Conservation (phyloP, 2,888 invertebrate species). For the Agonum fuliginosum region DNA sequence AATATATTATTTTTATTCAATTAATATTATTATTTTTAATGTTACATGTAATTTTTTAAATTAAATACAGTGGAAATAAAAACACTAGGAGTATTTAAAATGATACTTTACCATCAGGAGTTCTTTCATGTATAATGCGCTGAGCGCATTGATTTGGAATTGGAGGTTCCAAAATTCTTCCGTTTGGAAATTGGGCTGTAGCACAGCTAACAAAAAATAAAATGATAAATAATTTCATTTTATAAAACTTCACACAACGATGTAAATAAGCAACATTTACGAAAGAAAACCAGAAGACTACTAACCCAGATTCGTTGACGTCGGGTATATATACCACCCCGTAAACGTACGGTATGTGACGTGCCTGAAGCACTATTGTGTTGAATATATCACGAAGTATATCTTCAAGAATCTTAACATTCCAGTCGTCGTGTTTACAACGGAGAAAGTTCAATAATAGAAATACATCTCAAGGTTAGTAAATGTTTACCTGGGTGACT, state of each 20-base stretch:
- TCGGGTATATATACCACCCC: conserved; percentile 44
- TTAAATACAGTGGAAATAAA: too few relatives aligned
- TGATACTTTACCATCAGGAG: conserved; percentile 80
- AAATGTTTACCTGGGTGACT: conserved; percentile 43
- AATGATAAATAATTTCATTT: conserved; percentile 67
- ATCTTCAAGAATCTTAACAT: conserved; percentile 50
- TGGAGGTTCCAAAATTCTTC: conserved; percentile 86
- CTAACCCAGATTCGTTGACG: conserved; percentile 67
- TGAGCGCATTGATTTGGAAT: conserved; percentile 85
- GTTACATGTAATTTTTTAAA: too few relatives aligned
- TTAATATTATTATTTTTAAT: too few relatives aligned
- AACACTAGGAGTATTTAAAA: too few relatives aligned
- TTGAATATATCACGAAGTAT: conserved; percentile 49
- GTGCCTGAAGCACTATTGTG: conserved; percentile 24
- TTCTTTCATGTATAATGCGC: conserved; percentile 82
- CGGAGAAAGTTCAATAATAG: conserved; percentile 58
- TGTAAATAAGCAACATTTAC: neutral
- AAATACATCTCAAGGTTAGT: conserved; percentile 56
- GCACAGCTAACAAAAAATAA: conserved; percentile 72
- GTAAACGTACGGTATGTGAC: neutral
- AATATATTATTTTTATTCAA: too few relatives aligned
- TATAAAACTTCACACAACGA: conserved; percentile 19
- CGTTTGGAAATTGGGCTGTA: conserved; percentile 84
- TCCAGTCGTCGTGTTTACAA: conserved; percentile 43
- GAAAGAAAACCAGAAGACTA: conserved; percentile 15